phyloP scores from a whole-genome alignment of 2,113 vertebrate species.

The Corapipo altera region DNA sequence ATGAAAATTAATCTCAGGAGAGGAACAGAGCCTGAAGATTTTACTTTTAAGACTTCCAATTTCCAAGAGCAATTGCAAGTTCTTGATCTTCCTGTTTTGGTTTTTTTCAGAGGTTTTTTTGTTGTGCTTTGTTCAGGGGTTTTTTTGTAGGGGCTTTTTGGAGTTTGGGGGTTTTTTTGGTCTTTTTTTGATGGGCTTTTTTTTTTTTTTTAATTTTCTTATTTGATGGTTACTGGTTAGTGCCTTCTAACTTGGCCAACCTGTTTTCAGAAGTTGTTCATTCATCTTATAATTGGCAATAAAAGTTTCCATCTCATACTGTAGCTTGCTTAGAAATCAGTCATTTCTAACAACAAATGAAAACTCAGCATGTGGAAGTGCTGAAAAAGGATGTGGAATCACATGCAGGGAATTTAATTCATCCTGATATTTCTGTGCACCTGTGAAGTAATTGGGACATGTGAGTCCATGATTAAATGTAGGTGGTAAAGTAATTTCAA shows the following conservation, averaged over 20 bases:
- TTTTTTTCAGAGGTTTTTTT: background rate
- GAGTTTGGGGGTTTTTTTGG: background rate
- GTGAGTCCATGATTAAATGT: background rate
- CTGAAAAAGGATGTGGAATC: background rate
- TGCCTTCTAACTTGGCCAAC: background rate
- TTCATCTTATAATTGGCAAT: constrained; percentile 21
- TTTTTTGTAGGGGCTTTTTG: background rate
- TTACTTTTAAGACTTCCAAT: background rate
- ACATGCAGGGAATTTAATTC: background rate
- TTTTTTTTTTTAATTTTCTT: background rate
- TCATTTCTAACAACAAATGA: constrained; percentile 2
- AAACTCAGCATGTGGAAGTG: background rate
- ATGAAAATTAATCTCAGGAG: constrained; percentile 41
- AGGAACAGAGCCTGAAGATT: background rate
- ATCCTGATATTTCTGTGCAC: background rate
- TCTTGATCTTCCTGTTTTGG: background rate
- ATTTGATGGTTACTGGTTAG: background rate
- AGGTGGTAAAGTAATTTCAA: constrained; percentile 4
- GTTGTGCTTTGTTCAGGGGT: rapidly evolving
- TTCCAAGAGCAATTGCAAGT: constrained; percentile 7
- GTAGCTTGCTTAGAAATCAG: constrained; percentile 34
- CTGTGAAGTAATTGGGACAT: background rate
- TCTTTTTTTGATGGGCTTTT: background rate
- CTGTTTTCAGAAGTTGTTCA: constrained; percentile 8
- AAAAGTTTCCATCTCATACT: constrained; percentile 5